Evolutionary conservation across 2,888 invertebrate genomes (phyloP), one percentile per base, ranked within the genome.

Genomic region (Nomada fabriciana): DNA sequence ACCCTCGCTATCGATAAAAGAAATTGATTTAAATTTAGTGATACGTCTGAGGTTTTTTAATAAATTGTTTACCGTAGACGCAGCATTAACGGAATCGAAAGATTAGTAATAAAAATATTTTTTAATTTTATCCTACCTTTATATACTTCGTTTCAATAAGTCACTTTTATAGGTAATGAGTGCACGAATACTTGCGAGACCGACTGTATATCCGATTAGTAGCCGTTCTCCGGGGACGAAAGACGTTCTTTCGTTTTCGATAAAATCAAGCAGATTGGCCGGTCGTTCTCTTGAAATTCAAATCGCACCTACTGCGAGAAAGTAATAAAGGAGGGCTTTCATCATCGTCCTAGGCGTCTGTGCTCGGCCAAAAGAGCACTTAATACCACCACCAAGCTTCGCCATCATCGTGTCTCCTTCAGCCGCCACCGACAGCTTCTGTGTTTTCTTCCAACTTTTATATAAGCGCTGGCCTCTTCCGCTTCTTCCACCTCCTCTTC

Each of bases 291-390:
- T 83, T 85, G 82, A 80, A 85, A 87, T 87, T 87, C 77, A 86
- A 85, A 87, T 87, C 79, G 80, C 84, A 82, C 80, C 82, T 82
- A 79, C 80, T 73, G 74, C 64, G 80, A 68, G 79, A 82, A 82
- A 88, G 86, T 88, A 89, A 89, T 86, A 86, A 86, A 88, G 77
- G 76, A 69, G 70, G 60, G 82, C 82, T 81, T 87, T 88, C 82
- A 87, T 82, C 83, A 75, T 76, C 88, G 63, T 76, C 78, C 82
- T 72, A 82, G 79, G 79, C 71, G 76, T 80, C 73, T 82, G 72
- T 72, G 80, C 82, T 61, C 57, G 36, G 79, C 64, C 15, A 73
- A 82, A 79, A 86, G 89, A 80, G 86, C 84, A 81, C 79, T 88
- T 88, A 83, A 88, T 89, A 88, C 76, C 71, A 80, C 75, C 65